Conservation (phyloP, 2,113 vertebrate genomes). For the Nymphicus hollandicus region DNA sequence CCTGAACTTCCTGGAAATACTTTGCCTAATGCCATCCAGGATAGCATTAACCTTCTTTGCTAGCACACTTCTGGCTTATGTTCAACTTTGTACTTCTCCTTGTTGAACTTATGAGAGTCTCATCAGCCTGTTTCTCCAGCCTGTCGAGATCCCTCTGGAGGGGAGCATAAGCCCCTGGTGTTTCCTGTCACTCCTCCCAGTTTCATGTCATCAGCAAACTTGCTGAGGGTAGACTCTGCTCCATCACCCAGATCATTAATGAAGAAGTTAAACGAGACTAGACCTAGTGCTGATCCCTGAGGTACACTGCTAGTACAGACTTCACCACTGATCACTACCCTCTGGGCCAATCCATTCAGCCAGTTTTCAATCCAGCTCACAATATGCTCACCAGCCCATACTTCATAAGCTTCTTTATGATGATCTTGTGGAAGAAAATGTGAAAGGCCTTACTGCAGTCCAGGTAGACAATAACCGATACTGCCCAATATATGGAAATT, state of each 20-base stretch:
- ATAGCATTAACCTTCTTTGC: not conserved
- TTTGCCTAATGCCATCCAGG: not conserved
- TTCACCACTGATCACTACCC: not conserved
- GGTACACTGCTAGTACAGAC: not conserved
- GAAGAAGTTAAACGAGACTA: not conserved
- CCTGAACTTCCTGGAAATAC: not conserved
- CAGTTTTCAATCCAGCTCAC: not conserved
- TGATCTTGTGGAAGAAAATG: not conserved
- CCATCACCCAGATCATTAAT: not conserved
- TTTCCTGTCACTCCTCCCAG: not conserved
- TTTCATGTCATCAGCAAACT: not conserved
- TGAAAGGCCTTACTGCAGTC: not conserved
- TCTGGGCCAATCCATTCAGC: not conserved
- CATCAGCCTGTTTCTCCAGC: not conserved
- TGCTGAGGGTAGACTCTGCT: not conserved
- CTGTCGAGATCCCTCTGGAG: not conserved
- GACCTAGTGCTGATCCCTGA: not conserved
- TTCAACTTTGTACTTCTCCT: not conserved
- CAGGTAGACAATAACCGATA: not conserved
- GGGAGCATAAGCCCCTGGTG: accelerated
- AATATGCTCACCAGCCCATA: not conserved
- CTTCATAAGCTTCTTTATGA: not conserved
- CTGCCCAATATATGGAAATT: not conserved
- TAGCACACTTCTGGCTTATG: not conserved
- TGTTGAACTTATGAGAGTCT: not conserved